Base-by-base conservation (phyloP, 2,113 vertebrate species). In the Equus quagga region DNA sequence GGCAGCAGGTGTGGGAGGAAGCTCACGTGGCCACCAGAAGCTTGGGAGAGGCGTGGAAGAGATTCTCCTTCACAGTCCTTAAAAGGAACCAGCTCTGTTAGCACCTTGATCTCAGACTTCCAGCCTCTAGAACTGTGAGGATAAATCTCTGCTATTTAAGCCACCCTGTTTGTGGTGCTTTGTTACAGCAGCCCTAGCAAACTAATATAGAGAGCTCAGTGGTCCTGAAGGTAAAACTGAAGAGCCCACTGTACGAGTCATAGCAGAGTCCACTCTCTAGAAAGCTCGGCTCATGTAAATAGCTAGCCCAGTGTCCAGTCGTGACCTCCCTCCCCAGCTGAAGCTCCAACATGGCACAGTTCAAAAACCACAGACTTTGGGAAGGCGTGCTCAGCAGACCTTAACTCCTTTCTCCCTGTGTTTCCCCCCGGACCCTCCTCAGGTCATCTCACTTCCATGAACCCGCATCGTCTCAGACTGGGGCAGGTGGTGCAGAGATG, bases 141-240 rank as follows among this genome's bases (percentile, higher is more conserved):
- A 21, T 6, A 31, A 1, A 24, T 36, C 28, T 24, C 46, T 41
- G 56, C 24, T 36, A 9, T 14, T 26, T 21, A 13, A 28, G 51
- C 13, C 31, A 1, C 51, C 44, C 13, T 1, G 0, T 6, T 18
- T 51, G 44, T 64, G 28, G n/a, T 24, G 0, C 64, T 82, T 28
- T 33, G 67, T 44, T 64, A 2, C 0, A 14, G 54, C 60, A 26
- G 62, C 36, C 44, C 11, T 19, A 67, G 64, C 4, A 31, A n/a
- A 54, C 28, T 10, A 49, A 10, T 13, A 12, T 21, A 33, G 58
- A 87, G 67, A 62, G 36, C 64, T 11, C 60, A 1, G 46, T 41
- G 64, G 46, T 7, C 60, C 10, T 19, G 14, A 2, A 69, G 36
- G 33, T 44, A 69, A 64, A 44, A 15, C 6, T 1, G 21, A 82